Percentiles rank a stretch among this genome's conserved stretches.
Evolutionary conservation across 2,888 invertebrate species (phyloP).

Genomic region (Orthosia gothica): DNA sequence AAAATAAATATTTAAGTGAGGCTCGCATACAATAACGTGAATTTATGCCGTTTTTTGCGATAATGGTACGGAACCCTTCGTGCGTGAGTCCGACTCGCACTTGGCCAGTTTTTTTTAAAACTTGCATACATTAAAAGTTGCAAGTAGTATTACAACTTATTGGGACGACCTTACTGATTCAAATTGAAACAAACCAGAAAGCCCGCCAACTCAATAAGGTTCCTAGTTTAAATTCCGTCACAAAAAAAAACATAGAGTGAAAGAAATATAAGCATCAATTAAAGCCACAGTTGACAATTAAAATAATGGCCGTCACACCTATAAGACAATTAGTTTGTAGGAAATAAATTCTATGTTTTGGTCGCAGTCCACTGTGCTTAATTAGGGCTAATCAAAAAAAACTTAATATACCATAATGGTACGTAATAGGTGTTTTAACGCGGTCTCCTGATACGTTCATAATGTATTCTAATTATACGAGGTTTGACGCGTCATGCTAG

Average conservation of each 20-base stretch:
- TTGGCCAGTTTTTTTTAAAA: too few species aligned
- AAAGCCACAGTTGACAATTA: constrained; percentile 87
- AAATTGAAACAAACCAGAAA: not conserved
- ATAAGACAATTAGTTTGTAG: constrained; percentile 88
- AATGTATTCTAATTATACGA: constrained; percentile 75
- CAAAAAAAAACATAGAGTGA: constrained; percentile 80
- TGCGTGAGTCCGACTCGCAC: too few species aligned
- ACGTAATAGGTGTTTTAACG: constrained; percentile 73
- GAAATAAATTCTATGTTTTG: constrained; percentile 86
- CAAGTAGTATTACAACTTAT: not conserved
- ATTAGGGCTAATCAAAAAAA: constrained; percentile 82
- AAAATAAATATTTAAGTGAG: too few species aligned
- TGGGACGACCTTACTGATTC: not conserved
- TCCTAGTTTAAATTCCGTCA: constrained; percentile 18
- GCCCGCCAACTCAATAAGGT: not conserved
- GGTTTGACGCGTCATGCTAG: constrained; percentile 51
- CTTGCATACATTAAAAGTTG: too few species aligned
- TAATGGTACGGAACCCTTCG: too few species aligned
- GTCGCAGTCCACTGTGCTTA: constrained; percentile 71
- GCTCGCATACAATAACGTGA: too few species aligned
- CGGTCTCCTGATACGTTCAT: constrained; percentile 77
- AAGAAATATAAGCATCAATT: constrained; percentile 85
- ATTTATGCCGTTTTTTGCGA: too few species aligned
- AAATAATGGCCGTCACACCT: constrained; percentile 91
- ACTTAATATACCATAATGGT: constrained; percentile 78